Evolutionary conservation across 2,888 invertebrate species (phyloP), one percentile per base, ranked within the genome.

Genomic region (Panopea generosa): DNA sequence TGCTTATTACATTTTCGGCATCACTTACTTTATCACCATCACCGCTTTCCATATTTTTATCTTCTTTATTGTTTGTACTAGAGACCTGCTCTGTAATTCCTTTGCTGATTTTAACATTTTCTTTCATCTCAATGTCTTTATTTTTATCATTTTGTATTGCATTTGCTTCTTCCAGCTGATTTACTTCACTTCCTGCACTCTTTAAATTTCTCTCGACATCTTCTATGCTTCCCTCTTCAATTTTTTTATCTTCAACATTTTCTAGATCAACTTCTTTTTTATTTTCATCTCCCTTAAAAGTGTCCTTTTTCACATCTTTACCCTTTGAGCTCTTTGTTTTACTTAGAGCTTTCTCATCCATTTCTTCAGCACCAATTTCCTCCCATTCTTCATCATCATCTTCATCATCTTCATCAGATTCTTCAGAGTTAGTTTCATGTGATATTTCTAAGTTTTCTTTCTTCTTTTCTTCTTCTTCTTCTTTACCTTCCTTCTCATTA

Each of bases 311-410:
- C 6, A 33, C 33, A 4, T 22, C 20, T 26, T 52, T 52, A 22
- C 52, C 52, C 52, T 52, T 52, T 24, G 52, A 22, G 24, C 52
- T 52, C 20, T 47, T 47, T 9, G 4, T 16, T 47, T 47, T 47
- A 24, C 52, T 22, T 7, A 52, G 4, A 52, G 3, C 20, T 2
- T 0, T 53, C 11, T 63, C 66, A 22, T 65, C 57, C 4, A 63
- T 62, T 24, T 49, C 67, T 16, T 62, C 77, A 6, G 57, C 60
- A 57, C 60, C 71, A 38, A 71, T 75, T 47, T 79, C 72, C 38
- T 70, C 66, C 68, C 72, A 77, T 1, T 59, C 75, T 22, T 33
- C 65, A 11, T 65, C 60, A 45, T 66, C 76, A 55, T 70, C 65
- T 43, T 57, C 70, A 26, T 74, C 1, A 26, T 3, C 29, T 56